A percentile compares a stretch with the other conserved stretches of the same genome.
These are phyloP conservation scores for Lophura nycthemera DNA, from an alignment of 2,113 vertebrate genomes.

Conservation along the genomic window DNA sequence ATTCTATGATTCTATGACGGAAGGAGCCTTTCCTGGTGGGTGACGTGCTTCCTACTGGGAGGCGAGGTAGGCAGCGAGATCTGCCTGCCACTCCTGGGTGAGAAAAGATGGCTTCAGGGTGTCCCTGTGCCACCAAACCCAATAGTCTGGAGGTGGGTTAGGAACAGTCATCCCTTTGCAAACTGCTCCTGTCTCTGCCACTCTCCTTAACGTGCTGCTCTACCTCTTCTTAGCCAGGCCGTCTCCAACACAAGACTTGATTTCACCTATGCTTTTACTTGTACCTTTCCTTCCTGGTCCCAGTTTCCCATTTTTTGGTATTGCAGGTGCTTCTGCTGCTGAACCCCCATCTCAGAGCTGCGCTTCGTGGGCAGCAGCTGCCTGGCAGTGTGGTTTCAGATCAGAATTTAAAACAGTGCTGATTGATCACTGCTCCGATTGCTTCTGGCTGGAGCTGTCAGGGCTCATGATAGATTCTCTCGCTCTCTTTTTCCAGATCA, in stretches of 20 bases:
- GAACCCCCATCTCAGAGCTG: background rate
- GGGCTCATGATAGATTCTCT: background rate
- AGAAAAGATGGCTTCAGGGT: fast-evolving
- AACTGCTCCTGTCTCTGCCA: background rate
- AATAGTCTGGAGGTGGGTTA: fast-evolving
- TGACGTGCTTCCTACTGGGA: background rate
- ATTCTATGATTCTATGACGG: background rate
- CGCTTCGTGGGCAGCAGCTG: background rate
- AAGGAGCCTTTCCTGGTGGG: background rate
- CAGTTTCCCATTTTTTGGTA: fast-evolving
- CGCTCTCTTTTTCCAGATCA: background rate
- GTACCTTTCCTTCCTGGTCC: background rate
- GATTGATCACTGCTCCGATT: fast-evolving
- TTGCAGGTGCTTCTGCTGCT: background rate
- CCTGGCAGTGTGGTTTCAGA: background rate
- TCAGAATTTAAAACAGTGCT: background rate
- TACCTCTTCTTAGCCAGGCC: background rate
- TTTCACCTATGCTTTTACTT: background rate
- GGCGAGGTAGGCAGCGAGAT: background rate
- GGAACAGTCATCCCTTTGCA: background rate
- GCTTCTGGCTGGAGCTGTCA: background rate
- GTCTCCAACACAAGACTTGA: background rate
- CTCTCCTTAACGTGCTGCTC: background rate
- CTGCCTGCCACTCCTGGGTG: background rate
- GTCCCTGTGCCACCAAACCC: fast-evolving